A percentile compares a stretch with the other conserved stretches of the same genome.
Conservation (phyloP, 2,797 vertebrate genomes). For the Octomys mimax region DNA sequence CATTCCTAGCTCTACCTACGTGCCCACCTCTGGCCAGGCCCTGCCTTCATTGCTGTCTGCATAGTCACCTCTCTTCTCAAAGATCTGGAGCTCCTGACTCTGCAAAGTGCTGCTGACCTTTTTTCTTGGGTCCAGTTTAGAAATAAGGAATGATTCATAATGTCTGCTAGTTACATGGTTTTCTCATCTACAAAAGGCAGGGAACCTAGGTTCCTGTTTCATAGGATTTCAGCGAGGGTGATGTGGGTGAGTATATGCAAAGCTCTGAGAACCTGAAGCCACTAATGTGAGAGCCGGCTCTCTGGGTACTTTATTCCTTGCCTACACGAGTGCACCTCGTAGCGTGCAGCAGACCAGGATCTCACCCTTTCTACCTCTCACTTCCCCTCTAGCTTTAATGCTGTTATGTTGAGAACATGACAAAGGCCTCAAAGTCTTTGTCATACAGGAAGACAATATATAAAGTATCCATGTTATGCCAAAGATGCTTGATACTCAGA, state of each 20-base stretch:
- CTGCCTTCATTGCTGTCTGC: not conserved
- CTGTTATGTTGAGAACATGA: not conserved
- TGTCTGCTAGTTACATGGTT: not conserved
- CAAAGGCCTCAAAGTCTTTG: conserved; percentile 39
- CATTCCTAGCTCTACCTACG: not conserved
- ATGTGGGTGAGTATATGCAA: not conserved
- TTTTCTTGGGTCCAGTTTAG: not conserved
- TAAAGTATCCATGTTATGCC: not conserved
- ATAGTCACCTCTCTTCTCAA: not conserved
- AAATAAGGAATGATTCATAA: not conserved
- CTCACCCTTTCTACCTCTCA: not conserved
- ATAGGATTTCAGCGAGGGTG: not conserved
- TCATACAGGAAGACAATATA: not conserved
- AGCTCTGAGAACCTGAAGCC: not conserved
- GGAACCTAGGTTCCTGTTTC: not conserved
- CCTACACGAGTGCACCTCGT: not conserved
- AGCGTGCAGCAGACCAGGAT: not conserved
- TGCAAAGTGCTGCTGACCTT: conserved; percentile 6
- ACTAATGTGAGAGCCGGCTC: not conserved
- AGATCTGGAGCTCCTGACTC: not conserved
- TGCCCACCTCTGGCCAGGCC: not conserved
- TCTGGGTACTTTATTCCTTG: not conserved
- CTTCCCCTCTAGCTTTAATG: no score
- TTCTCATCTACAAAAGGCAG: conserved; percentile 40
- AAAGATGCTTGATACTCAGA: no score